Evolutionary conservation across 2,797 vertebrate species (phyloP).

Genomic region (Sebastiscus albofasciatus): DNA sequence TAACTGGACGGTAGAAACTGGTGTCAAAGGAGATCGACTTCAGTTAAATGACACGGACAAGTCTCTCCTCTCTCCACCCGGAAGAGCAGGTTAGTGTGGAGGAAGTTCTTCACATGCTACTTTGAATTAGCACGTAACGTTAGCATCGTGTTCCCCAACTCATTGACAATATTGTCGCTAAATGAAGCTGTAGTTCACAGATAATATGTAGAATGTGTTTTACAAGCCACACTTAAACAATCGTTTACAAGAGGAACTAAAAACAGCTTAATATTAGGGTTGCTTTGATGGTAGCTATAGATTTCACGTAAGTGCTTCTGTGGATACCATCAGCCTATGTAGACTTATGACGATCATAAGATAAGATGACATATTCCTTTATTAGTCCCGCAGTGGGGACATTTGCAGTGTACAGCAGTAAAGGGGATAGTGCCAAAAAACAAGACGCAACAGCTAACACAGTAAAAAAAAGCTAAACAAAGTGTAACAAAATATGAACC

Average conservation of each 20-base stretch:
- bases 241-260: background rate
- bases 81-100: constrained; percentile 15
- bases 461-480: no score
- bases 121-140: background rate
- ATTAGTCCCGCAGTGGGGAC: no score
- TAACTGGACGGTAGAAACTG: background rate
- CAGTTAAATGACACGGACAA: background rate
- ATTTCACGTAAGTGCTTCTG: background rate
- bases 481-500: no score
- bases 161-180: rapidly evolving
- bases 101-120: background rate
- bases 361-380: no score
- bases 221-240: rapidly evolving
- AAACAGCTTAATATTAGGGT: background rate
- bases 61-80: background rate
- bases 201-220: background rate
- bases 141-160: background rate
- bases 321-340: background rate
- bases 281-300: background rate
- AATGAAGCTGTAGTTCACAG: background rate
- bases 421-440: no score
- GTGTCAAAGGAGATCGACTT: background rate
- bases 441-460: no score
- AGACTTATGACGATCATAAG: background rate
- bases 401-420: rapidly evolving